Evolutionary conservation across 92 coral and sea anemone species (phyloP).

Genomic region (Umimayanthus chanpuru): DNA sequence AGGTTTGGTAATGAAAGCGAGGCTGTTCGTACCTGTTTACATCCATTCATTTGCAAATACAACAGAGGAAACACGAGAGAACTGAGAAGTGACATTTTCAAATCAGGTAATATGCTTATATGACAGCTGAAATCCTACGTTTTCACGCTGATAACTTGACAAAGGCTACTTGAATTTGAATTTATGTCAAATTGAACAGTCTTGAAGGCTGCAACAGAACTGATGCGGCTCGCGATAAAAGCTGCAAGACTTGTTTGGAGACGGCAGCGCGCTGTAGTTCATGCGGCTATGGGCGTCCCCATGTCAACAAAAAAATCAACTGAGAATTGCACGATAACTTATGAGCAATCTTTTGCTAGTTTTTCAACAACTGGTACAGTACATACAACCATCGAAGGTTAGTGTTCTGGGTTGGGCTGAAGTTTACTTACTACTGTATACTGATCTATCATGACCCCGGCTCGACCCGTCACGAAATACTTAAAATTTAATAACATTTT

Average conservation of each 20-base stretch:
- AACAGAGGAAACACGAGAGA: background rate
- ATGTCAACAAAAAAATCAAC: constrained; percentile 58
- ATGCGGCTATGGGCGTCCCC: constrained; percentile 74
- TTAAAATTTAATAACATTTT: no score
- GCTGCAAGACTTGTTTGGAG: constrained; percentile 14
- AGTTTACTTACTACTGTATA: no score
- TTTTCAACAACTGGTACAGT: constrained; percentile 85
- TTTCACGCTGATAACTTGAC: background rate
- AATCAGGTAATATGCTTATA: constrained; percentile 6
- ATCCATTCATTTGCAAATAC: no score
- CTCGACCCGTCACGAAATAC: no score
- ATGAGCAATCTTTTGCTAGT: constrained; percentile 69
- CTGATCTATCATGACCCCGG: no score
- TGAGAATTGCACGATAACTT: background rate
- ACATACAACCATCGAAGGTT: constrained; percentile 62
- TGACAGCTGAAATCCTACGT: background rate
- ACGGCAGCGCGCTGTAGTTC: constrained; percentile 1
- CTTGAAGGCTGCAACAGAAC: background rate
- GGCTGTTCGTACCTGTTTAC: no score
- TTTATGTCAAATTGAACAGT: background rate
- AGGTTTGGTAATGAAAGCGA: no score
- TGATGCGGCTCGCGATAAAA: background rate
- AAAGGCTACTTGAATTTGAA: background rate
- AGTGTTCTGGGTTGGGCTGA: constrained; percentile 15
- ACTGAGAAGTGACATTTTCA: background rate